These are phyloP conservation scores for Orius insidiosus DNA, from an alignment of 1,140 invertebrate genomes.

Conservation along the genomic window DNA sequence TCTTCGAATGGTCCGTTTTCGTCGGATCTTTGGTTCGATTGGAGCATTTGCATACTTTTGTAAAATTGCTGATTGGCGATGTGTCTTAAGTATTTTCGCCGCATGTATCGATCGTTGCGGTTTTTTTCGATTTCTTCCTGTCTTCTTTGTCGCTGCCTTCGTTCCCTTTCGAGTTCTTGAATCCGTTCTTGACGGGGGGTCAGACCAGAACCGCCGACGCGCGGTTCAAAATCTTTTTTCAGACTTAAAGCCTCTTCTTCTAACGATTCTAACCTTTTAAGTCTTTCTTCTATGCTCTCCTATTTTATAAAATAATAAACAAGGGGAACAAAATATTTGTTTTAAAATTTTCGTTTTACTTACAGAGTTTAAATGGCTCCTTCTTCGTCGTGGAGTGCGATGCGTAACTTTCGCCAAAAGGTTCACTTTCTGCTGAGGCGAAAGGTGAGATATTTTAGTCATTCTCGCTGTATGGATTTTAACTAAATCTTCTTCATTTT, in stretches of 20 bases:
- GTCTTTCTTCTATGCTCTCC: conserved; percentile 6
- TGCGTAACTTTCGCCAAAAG: conserved; percentile 24
- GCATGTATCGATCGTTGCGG: conserved; percentile 42
- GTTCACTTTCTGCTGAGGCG: conserved; percentile 27
- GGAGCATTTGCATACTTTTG: conserved; percentile 60
- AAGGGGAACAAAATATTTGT: too few species aligned
- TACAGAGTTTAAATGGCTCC: conserved; percentile 13
- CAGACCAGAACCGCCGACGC: neutral
- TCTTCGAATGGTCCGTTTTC: conserved; percentile 44
- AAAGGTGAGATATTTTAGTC: conserved; percentile 25
- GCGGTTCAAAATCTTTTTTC: conserved; percentile 5
- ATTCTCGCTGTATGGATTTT: conserved; percentile 8
- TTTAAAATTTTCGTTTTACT: conserved; percentile 5
- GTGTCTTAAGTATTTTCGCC: conserved; percentile 43
- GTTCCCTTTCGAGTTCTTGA: conserved; percentile 7
- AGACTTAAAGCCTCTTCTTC: neutral
- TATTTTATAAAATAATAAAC: neutral
- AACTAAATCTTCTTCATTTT: conserved; percentile 9
- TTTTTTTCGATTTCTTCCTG: conserved; percentile 48
- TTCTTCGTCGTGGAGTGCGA: conserved; percentile 8
- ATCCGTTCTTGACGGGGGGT: conserved; percentile 6
- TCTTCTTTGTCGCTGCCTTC: conserved; percentile 40
- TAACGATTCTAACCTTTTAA: conserved; percentile 3
- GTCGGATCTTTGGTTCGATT: conserved; percentile 41
- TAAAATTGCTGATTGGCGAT: conserved; percentile 53